Evolutionary conservation across 2,797 vertebrate species (phyloP).

Genomic region (Merluccius polli): DNA sequence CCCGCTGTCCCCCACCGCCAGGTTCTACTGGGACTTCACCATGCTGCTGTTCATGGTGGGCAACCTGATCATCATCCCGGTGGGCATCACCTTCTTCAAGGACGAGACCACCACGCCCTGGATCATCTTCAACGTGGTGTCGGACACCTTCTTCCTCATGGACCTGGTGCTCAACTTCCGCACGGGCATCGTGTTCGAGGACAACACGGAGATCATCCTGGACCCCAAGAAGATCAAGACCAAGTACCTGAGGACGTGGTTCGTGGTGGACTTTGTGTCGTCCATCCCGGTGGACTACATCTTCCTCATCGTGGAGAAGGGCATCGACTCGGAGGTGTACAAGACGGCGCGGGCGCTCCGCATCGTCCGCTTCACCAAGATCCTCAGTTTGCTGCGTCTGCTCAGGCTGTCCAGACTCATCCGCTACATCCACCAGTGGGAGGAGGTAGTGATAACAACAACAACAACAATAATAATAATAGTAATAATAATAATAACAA

Average conservation of each 20-base stretch:
- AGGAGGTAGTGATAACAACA: constrained; percentile 94
- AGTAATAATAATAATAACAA: no score
- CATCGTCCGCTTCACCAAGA: constrained; percentile 96
- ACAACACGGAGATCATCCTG: constrained; percentile 97
- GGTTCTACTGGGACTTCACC: constrained; percentile 99
- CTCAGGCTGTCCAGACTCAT: constrained; percentile 92
- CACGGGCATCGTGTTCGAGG: constrained; percentile 94
- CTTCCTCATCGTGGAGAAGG: constrained; percentile 97
- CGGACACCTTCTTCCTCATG: constrained; percentile 97
- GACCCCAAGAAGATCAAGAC: constrained; percentile 93
- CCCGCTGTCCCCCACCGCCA: constrained; percentile 41
- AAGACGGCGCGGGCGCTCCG: constrained; percentile 93
- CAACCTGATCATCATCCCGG: constrained; percentile 96
- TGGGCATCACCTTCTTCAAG: constrained; percentile 99
- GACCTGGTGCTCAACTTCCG: constrained; percentile 98
- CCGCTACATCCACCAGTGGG: constrained; percentile 97
- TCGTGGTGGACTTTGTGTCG: constrained; percentile 95
- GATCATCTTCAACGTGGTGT: constrained; percentile 99
- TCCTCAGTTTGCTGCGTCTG: constrained; percentile 88
- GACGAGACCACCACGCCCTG: constrained; percentile 95
- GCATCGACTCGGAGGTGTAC: constrained; percentile 96
- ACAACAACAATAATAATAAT: no score
- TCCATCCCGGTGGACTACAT: constrained; percentile 99
- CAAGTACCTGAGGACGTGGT: constrained; percentile 96
- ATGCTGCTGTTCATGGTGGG: constrained; percentile 99